Base-by-base conservation (phyloP, 2,888 invertebrate genomes). In the Limnephilus rhombicus region DNA sequence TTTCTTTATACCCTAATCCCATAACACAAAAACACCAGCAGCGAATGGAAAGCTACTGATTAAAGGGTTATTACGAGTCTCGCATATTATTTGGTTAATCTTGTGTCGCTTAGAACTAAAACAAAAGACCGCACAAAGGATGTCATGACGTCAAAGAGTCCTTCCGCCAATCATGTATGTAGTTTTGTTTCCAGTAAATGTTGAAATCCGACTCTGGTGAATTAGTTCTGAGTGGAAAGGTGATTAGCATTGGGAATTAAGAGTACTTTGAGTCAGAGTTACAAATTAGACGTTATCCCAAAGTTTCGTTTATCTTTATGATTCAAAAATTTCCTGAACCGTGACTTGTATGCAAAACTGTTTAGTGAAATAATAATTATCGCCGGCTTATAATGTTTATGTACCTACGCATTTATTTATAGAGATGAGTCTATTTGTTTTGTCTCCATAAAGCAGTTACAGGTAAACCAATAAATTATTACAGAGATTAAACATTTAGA, bases 61-160 rank as follows among this genome's bases (percentile, higher is more conserved):
- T 86, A 86, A 86, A 86, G 86, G 86, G 86, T 49, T 86, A 45
- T 86, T 86, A n/a, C 24, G 24, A 41, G 37, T 83, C 83, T 41
- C 7, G 9, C 37, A 37, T 83, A 83, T 83, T 83, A 83, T 83
- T 34, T 83, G 18, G 83, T 37, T 83, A 83, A 83, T 34, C 9
- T 83, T 41, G 37, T 11, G 37, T 37, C 1, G 37, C n/a, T 3
- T 83, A 83, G 3, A 83, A 24, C 68, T n/a, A 24, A 68, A 68
- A 68, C 68, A n/a, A 68, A 24, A 68, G 24, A 1, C 68, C 24
- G 9, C 68, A 68, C n/a, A 68, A 68, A 68, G 24, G 24, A 68
- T 9, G 24, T 1, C 68, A 9, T 68, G 68, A n/a, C 7, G 68
- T 68, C 68, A 68, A 68, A 68, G 68, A 68, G 68, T 68, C 3